Evolutionary conservation across 2,888 invertebrate species (phyloP).

Genomic region (Standfussiana lucernea): DNA sequence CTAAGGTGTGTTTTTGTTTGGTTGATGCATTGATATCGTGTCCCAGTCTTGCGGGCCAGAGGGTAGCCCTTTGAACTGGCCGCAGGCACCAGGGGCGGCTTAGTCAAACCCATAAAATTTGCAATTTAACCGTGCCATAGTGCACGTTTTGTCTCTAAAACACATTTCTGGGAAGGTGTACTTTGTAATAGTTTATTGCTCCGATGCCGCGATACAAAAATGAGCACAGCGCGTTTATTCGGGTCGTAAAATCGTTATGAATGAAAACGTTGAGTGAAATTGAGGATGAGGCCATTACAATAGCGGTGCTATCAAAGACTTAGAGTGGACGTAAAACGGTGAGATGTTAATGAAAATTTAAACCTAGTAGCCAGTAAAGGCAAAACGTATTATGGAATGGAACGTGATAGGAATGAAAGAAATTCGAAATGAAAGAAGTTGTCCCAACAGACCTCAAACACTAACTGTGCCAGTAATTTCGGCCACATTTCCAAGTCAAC

Average conservation of each 20-base stretch:
- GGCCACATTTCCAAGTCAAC: neutral
- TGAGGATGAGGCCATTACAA: constrained; percentile 52
- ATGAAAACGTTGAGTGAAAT: constrained; percentile 59
- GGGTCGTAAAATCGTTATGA: constrained; percentile 59
- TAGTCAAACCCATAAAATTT: constrained; percentile 77
- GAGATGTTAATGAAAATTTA: constrained; percentile 49
- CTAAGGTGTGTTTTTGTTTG: constrained; percentile 62
- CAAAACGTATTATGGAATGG: neutral
- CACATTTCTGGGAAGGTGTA: constrained; percentile 74
- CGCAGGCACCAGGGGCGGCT: constrained; percentile 79
- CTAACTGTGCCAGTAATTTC: neutral
- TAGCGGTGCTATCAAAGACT: constrained; percentile 40
- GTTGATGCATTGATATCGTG: constrained; percentile 66
- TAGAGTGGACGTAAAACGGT: constrained; percentile 43
- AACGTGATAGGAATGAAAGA: constrained; percentile 13
- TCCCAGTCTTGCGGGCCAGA: constrained; percentile 72
- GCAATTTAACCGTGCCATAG: constrained; percentile 79
- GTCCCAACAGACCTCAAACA: neutral
- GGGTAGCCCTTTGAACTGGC: constrained; percentile 85
- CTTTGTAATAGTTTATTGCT: constrained; percentile 70
- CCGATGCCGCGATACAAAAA: constrained; percentile 67
- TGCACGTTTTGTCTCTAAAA: constrained; percentile 79
- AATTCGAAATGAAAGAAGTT: constrained; percentile 3
- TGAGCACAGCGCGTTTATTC: constrained; percentile 57
- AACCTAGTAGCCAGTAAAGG: constrained; percentile 3